phyloP scores from a whole-genome alignment of 2,888 invertebrate genomes.

The Agonopterix arenella region DNA sequence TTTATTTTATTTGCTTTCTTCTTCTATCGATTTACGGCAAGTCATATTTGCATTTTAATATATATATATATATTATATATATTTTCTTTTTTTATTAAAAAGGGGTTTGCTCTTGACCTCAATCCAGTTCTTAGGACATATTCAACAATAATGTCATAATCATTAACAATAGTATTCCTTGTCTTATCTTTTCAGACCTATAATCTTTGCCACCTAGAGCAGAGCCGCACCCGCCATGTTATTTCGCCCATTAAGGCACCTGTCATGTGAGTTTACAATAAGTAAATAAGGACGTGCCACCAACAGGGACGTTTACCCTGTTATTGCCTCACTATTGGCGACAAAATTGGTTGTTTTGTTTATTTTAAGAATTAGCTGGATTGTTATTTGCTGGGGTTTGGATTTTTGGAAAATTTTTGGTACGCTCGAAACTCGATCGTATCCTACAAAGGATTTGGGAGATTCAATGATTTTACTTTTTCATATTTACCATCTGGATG shows the following conservation, averaged over 20 bases:
- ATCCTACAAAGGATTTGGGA: neutral
- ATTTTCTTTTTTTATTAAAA: too few relatives aligned
- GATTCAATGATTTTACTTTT: too few relatives aligned
- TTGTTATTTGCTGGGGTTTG: constrained; percentile 25
- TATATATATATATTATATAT: too few relatives aligned
- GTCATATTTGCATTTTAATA: too few relatives aligned
- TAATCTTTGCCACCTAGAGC: constrained; percentile 33
- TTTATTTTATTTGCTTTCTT: too few relatives aligned
- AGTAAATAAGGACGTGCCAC: constrained; percentile 68
- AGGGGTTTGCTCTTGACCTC: too few relatives aligned
- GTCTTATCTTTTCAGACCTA: neutral
- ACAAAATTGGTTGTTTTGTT: constrained; percentile 52
- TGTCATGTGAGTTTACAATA: constrained; percentile 77
- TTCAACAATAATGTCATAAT: too few relatives aligned
- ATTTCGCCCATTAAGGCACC: constrained; percentile 72
- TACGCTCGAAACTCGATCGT: neutral
- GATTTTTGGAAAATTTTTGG: constrained; percentile 26
- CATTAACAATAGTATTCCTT: too few relatives aligned
- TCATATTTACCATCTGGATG: too few relatives aligned
- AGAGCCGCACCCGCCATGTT: constrained; percentile 68
- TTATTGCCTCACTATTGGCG: constrained; percentile 65
- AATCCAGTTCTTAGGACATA: too few relatives aligned
- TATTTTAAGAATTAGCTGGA: constrained; percentile 53
- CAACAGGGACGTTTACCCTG: constrained; percentile 52
- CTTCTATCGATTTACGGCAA: too few relatives aligned